phyloP scores from a whole-genome alignment of 1,140 invertebrate genomes.

The Adoxophyes honmai region DNA sequence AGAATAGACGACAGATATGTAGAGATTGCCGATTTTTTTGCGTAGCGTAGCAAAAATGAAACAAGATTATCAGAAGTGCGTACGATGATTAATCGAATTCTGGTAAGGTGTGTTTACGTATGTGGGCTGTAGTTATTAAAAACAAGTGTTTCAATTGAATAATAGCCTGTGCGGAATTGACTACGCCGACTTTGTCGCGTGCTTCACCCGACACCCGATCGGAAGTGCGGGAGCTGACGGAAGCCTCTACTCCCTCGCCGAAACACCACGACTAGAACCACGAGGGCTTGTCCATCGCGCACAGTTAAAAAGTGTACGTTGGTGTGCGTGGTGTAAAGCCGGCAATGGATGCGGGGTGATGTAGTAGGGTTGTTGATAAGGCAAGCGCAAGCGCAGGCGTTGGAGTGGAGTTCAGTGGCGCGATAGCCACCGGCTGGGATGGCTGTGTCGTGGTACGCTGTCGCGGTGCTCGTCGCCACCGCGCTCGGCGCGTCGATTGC shows the following conservation, averaged over 20 bases:
- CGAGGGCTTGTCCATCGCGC: neutral
- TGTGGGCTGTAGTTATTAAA: too few species aligned
- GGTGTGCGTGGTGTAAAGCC: neutral
- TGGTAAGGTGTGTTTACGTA: too few species aligned
- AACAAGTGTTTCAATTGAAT: neutral
- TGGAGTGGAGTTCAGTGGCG: constrained; percentile 57
- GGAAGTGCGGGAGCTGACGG: constrained; percentile 32
- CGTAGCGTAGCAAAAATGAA: too few species aligned
- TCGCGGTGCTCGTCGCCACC: constrained; percentile 51
- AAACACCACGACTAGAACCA: constrained; percentile 20
- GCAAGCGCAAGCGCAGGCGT: constrained; percentile 41
- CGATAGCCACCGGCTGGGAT: constrained; percentile 52
- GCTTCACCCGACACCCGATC: constrained; percentile 24
- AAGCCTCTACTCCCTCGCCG: constrained; percentile 35
- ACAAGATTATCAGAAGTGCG: too few species aligned
- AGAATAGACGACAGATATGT: too few species aligned
- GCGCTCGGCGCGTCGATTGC: constrained; percentile 59
- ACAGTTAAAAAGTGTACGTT: constrained; percentile 1
- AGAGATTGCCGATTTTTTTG: too few species aligned
- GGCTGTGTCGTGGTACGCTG: constrained; percentile 57
- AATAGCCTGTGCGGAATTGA: neutral
- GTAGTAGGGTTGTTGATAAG: constrained; percentile 27
- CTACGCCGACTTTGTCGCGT: neutral
- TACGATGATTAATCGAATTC: too few species aligned
- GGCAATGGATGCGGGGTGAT: neutral